phyloP scores from a whole-genome alignment of 2,113 vertebrate species.

The Microtus montanus region DNA sequence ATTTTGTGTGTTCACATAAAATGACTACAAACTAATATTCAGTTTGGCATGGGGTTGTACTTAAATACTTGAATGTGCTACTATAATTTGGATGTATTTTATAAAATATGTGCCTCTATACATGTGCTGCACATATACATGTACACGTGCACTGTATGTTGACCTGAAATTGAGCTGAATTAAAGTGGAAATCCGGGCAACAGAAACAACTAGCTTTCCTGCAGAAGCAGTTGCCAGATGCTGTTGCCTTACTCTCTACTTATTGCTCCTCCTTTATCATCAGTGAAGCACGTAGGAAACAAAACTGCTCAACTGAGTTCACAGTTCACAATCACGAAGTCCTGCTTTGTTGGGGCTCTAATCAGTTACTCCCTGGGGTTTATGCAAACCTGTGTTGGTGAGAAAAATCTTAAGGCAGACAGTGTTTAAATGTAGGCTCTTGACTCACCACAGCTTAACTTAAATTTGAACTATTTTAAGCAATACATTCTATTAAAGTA shows the following conservation, averaged over 20 bases:
- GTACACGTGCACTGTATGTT: background rate
- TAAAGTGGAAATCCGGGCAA: background rate
- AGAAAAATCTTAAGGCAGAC: conserved; percentile 18
- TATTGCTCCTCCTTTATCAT: conserved; percentile 36
- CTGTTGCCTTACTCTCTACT: background rate
- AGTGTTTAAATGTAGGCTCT: background rate
- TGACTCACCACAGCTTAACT: conserved; percentile 35
- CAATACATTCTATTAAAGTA: background rate
- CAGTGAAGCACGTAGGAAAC: conserved; percentile 70
- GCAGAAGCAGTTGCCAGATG: conserved; percentile 54
- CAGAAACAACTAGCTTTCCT: conserved; percentile 56
- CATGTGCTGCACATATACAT: background rate
- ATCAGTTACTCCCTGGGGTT: background rate
- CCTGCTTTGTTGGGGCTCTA: background rate
- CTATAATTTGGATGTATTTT: conserved; percentile 20
- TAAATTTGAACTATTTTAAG: conserved; percentile 42
- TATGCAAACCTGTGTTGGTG: conserved; percentile 21
- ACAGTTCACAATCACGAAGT: conserved; percentile 50
- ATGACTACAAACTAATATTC: background rate
- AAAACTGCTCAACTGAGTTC: conserved; percentile 13
- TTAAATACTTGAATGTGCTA: background rate
- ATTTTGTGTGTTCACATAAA: background rate
- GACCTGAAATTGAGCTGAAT: background rate
- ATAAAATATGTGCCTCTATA: background rate
- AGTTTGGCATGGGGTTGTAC: background rate